These are phyloP conservation scores for Chelonus formosanus DNA, from an alignment of 2,888 invertebrate genomes.

Conservation along the genomic window DNA sequence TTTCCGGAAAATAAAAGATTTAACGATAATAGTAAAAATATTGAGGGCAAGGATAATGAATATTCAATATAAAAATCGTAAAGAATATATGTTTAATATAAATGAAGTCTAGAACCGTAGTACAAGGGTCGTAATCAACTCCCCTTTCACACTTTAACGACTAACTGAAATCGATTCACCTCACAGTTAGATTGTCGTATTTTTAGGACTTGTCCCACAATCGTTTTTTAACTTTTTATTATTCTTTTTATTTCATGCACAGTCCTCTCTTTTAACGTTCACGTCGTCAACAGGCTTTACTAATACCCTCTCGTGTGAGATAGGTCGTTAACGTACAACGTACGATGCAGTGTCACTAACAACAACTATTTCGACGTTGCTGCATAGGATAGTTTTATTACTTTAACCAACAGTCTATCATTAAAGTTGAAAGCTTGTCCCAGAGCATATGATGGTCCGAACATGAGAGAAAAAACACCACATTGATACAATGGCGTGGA, in stretches of 20 bases:
- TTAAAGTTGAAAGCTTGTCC: constrained; percentile 2
- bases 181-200: background rate
- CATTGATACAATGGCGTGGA: no score
- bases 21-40: no score
- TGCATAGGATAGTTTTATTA: constrained; percentile 16
- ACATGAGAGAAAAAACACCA: no score
- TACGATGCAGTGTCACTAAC: constrained; percentile 4
- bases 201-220: constrained; percentile 2
- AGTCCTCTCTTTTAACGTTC: constrained; percentile 15
- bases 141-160: constrained; percentile 11
- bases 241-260: constrained; percentile 8
- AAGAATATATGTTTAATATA: no score
- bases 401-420: constrained; percentile 10
- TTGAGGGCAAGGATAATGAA: no score
- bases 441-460: no score
- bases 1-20: no score
- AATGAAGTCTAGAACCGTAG: background rate
- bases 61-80: no score
- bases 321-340: constrained; percentile 9
- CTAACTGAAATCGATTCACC: constrained; percentile 8
- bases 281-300: constrained; percentile 14
- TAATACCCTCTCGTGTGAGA: background rate
- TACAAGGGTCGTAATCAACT: constrained; percentile 11
- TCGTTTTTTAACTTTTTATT: no score
- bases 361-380: constrained; percentile 4